A percentile compares a stretch with the other conserved stretches of the same genome.
These are phyloP conservation scores for Smutsia gigantea DNA, from an alignment of 2,797 vertebrate species.

Conservation along the genomic window DNA sequence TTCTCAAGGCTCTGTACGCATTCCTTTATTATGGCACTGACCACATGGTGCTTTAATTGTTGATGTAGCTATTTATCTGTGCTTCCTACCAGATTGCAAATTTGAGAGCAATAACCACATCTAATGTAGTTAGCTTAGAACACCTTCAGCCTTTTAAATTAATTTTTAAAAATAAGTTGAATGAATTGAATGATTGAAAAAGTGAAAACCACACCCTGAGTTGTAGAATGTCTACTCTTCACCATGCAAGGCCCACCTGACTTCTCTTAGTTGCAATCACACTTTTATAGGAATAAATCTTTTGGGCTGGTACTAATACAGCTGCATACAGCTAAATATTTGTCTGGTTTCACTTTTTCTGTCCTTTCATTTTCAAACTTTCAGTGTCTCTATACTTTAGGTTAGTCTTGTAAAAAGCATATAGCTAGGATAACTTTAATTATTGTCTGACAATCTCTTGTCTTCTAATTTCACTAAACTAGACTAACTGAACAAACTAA, in stretches of 20 bases:
- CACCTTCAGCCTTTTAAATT: not conserved
- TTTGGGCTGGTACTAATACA: not conserved
- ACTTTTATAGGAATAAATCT: not conserved
- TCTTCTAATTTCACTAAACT: not conserved
- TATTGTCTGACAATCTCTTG: not conserved
- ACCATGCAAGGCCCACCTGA: not conserved
- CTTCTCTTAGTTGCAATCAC: not conserved
- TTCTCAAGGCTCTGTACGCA: not conserved
- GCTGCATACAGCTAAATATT: not conserved
- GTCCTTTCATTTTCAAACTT: not conserved
- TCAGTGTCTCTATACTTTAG: not conserved
- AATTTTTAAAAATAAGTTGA: not conserved
- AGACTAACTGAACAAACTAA: not conserved
- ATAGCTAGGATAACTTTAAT: not conserved
- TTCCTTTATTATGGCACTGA: not conserved
- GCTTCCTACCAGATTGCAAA: not conserved
- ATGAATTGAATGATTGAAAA: slow-evolving; percentile 16
- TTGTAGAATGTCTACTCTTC: not conserved
- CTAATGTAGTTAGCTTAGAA: not conserved
- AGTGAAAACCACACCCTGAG: not conserved
- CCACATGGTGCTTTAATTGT: not conserved
- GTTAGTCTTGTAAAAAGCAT: not conserved
- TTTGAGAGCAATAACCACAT: not conserved
- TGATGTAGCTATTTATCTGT: not conserved
- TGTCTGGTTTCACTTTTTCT: not conserved